phyloP scores from a whole-genome alignment of 2,797 vertebrate species.

The Melanogrammus aeglefinus region DNA sequence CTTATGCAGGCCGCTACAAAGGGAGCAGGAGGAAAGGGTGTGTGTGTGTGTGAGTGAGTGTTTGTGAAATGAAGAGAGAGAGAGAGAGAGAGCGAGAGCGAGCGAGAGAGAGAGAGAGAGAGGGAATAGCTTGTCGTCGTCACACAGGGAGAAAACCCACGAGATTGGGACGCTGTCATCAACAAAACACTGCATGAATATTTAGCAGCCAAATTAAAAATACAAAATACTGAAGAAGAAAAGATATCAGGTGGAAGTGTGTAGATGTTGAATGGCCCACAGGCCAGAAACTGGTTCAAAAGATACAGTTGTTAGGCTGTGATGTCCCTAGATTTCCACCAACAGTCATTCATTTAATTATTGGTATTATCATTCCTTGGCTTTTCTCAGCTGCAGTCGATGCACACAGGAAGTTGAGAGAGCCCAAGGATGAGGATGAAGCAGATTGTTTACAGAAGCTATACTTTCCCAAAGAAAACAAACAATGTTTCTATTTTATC shows the following conservation, averaged over 20 bases:
- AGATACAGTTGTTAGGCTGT: neutral
- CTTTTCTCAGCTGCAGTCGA: constrained; percentile 11
- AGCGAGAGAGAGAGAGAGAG: constrained; percentile 40
- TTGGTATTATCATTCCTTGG: constrained; percentile 20
- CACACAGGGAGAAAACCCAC: constrained; percentile 62
- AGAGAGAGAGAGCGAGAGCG: constrained; percentile 22
- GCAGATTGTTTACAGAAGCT: constrained; percentile 62
- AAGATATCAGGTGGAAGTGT: constrained; percentile 50
- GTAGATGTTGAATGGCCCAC: constrained; percentile 63
- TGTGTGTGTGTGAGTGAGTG: constrained; percentile 13
- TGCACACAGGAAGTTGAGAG: constrained; percentile 43
- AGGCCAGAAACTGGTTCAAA: neutral
- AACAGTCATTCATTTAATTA: constrained; percentile 5
- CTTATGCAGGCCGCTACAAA: constrained; percentile 32
- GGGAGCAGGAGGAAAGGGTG: constrained; percentile 10
- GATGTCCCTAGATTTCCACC: constrained; percentile 24
- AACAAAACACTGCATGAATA: constrained; percentile 77
- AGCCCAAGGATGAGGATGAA: constrained; percentile 64
- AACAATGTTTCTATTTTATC: constrained; percentile 65
- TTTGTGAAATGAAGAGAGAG: neutral
- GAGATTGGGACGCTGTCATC: constrained; percentile 69
- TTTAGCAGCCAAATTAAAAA: constrained; percentile 75
- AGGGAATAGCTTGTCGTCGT: constrained; percentile 60
- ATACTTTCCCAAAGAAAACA: constrained; percentile 53
- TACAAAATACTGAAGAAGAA: constrained; percentile 67